Evolutionary conservation across 2,888 invertebrate genomes (phyloP).

Genomic region (Sinhomidia bicolor): DNA sequence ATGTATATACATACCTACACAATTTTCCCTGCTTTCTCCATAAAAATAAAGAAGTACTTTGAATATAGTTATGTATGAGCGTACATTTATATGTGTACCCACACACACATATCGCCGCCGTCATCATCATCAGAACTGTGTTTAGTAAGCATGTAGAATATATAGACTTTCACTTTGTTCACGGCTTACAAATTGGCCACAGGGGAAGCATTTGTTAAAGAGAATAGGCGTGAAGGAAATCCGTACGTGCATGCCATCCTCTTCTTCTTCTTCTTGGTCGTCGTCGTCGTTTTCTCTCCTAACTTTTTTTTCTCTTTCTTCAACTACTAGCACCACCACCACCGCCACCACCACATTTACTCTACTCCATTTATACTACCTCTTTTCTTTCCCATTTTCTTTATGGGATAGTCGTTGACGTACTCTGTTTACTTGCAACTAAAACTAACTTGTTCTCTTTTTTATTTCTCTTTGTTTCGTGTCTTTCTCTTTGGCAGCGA

Average conservation of each 20-base stretch:
- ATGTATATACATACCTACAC: neutral
- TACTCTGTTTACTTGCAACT: slow-evolving; percentile 34
- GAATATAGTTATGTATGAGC: no score
- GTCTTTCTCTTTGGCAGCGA: neutral
- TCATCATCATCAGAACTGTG: no score
- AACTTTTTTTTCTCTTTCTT: neutral
- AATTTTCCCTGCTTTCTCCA: neutral
- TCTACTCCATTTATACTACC: neutral
- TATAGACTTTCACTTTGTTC: slow-evolving; percentile 59
- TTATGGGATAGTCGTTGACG: slow-evolving; percentile 38
- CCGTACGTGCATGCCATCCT: slow-evolving; percentile 47
- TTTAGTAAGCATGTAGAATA: neutral
- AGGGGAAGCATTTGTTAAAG: slow-evolving; percentile 74
- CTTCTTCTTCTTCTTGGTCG: neutral
- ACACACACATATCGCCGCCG: no score
- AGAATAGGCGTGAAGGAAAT: slow-evolving; percentile 70
- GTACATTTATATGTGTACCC: no score
- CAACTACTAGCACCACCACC: neutral
- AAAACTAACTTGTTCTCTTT: slow-evolving; percentile 22
- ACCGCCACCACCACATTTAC: neutral
- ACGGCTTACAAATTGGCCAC: slow-evolving; percentile 73
- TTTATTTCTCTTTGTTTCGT: neutral
- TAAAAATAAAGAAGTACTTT: neutral
- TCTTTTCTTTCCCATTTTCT: slow-evolving; percentile 18
- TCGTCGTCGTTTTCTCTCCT: neutral